Evolutionary conservation across 92 coral and sea anemone genomes (phyloP).

Genomic region (Epizoanthus stellaris): DNA sequence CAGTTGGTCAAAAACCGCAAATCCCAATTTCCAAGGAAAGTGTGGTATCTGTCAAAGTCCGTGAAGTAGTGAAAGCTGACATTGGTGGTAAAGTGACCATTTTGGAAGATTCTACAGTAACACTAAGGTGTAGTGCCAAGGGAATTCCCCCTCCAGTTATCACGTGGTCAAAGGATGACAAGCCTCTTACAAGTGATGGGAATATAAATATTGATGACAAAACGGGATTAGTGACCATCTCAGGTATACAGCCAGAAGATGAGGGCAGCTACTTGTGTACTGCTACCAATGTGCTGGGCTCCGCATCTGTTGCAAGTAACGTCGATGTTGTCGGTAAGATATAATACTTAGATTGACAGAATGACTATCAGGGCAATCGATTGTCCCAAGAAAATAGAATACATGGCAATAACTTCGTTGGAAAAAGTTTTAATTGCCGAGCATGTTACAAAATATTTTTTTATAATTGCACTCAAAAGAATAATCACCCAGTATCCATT

Average conservation of each 20-base stretch:
- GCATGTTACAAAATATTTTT: too few relatives aligned
- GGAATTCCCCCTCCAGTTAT: not conserved
- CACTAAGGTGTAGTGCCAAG: not conserved
- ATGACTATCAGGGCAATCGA: not conserved
- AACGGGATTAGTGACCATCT: not conserved
- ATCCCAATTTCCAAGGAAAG: not conserved
- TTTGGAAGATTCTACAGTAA: not conserved
- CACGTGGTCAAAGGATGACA: conserved; percentile 16
- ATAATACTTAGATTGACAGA: not conserved
- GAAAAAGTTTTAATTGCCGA: too few relatives aligned
- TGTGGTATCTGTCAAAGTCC: not conserved
- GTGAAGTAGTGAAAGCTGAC: not conserved
- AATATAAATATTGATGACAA: not conserved
- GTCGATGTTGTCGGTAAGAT: conserved; percentile 5
- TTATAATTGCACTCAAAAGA: too few relatives aligned
- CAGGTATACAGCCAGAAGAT: not conserved
- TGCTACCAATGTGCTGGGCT: not conserved
- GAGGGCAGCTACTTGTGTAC: not conserved
- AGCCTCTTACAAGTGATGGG: not conserved
- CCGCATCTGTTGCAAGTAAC: not conserved
- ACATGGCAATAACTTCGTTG: too few relatives aligned
- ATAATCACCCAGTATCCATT: too few relatives aligned
- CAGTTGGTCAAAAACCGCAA: conserved; percentile 1
- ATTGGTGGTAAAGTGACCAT: conserved; percentile 3
- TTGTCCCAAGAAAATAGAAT: too few relatives aligned